phyloP scores from a whole-genome alignment of 1,140 invertebrate species.

The Drosophila baimaii region DNA sequence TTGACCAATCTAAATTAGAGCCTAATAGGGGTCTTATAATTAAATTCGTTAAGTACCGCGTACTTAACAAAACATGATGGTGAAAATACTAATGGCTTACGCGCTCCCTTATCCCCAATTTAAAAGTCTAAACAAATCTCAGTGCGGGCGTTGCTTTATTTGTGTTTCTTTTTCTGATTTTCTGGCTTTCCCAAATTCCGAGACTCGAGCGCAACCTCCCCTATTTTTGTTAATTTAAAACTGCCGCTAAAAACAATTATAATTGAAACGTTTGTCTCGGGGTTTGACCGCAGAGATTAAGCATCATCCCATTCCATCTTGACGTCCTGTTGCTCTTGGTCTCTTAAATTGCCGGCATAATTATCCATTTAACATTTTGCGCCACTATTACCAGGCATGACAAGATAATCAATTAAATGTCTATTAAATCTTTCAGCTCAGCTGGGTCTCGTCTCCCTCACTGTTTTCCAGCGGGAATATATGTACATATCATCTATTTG shows the following conservation, averaged over 20 bases:
- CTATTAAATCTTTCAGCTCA: constrained; percentile 57
- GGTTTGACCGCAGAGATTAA: constrained; percentile 29
- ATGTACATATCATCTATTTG: not conserved
- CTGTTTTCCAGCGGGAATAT: not conserved
- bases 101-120: constrained; percentile 65
- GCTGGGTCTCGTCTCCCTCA: constrained; percentile 19
- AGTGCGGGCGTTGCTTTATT: constrained; percentile 62
- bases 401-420: constrained; percentile 73
- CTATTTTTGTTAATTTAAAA: constrained; percentile 64
- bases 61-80: constrained; percentile 36
- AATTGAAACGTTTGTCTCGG: constrained; percentile 51
- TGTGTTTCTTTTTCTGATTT: constrained; percentile 15
- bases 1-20: not conserved
- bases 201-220: constrained; percentile 54
- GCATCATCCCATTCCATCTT: constrained; percentile 18
- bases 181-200: constrained; percentile 20
- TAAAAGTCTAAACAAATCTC: constrained; percentile 67
- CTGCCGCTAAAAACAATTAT: constrained; percentile 69
- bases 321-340: constrained; percentile 32
- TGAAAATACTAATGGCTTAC: constrained; percentile 40
- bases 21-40: constrained; percentile 11
- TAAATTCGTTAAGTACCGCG: constrained; percentile 49
- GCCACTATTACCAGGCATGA: constrained; percentile 63
- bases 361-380: constrained; percentile 69
- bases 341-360: constrained; percentile 67